Evolutionary conservation across 2,888 invertebrate species (phyloP).

Genomic region (Lochmaea capreae): DNA sequence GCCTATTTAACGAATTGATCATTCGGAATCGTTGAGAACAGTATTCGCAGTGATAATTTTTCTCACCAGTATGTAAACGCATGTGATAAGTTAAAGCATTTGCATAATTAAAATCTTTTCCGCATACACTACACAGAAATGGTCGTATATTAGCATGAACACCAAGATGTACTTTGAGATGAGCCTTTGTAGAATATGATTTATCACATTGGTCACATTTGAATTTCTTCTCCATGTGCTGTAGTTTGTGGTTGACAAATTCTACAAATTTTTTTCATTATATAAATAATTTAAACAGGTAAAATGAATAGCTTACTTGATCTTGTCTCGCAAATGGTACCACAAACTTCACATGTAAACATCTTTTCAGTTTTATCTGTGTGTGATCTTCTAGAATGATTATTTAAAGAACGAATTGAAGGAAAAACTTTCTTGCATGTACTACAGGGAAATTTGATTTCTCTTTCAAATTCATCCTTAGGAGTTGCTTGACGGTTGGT

Average conservation of each 20-base stretch:
- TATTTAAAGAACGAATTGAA: slow-evolving; percentile 29
- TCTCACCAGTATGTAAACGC: slow-evolving; percentile 55
- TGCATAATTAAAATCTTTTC: slow-evolving; percentile 85
- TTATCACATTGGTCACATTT: slow-evolving; percentile 76
- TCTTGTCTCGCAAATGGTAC: slow-evolving; percentile 46
- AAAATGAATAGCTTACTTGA: slow-evolving; percentile 36
- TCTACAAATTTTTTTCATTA: slow-evolving; percentile 35
- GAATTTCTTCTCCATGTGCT: slow-evolving; percentile 67
- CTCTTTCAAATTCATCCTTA: slow-evolving; percentile 38
- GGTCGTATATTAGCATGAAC: slow-evolving; percentile 82
- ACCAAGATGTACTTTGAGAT: slow-evolving; percentile 80
- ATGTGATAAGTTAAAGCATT: slow-evolving; percentile 65
- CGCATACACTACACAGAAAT: slow-evolving; percentile 83
- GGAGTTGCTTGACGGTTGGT: background rate
- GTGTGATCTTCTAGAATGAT: slow-evolving; percentile 45
- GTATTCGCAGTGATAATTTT: slow-evolving; percentile 52
- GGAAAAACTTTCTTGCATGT: slow-evolving; percentile 44
- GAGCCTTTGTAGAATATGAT: slow-evolving; percentile 75
- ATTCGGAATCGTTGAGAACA: slow-evolving; percentile 53
- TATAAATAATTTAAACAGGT: background rate
- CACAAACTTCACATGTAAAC: slow-evolving; percentile 53
- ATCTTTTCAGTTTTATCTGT: slow-evolving; percentile 27
- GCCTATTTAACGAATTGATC: slow-evolving; percentile 73
- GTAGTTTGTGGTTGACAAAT: slow-evolving; percentile 52
- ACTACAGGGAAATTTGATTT: slow-evolving; percentile 41